Conservation (phyloP, 2,797 vertebrate species). For the Thaleichthys pacificus region DNA sequence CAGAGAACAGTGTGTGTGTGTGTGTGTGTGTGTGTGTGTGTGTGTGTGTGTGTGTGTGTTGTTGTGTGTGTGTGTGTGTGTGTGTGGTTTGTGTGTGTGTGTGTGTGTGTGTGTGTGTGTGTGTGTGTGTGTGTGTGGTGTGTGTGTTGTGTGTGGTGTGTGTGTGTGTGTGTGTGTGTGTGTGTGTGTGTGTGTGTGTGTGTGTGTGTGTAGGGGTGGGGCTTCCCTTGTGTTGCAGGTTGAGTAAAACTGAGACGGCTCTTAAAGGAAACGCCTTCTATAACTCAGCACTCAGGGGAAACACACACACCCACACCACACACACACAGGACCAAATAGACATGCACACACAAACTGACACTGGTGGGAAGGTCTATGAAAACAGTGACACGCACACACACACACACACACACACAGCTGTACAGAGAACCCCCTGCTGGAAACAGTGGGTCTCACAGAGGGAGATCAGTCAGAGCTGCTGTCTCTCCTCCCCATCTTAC, state of each 20-base stretch:
- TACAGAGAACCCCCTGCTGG: constrained; percentile 15
- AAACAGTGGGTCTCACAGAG: not conserved
- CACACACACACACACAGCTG: constrained; percentile 19
- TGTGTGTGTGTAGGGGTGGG: too few relatives aligned
- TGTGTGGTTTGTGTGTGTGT: too few relatives aligned
- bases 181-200: too few relatives aligned
- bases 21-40: not conserved
- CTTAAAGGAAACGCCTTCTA: not conserved
- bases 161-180: too few relatives aligned
- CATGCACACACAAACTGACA: not conserved
- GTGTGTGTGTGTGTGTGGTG: too few relatives aligned
- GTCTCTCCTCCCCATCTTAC: not conserved
- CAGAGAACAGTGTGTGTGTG: not conserved
- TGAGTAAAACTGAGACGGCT: not conserved
- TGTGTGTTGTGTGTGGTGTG: too few relatives aligned
- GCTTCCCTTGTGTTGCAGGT: not conserved
- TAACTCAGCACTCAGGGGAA: not conserved
- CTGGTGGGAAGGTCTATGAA: too few relatives aligned
- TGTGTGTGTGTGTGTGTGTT: not conserved
- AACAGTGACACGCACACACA: not conserved
- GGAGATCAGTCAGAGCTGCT: not conserved
- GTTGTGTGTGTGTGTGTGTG: not conserved
- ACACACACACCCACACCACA: too few relatives aligned
- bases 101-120: too few relatives aligned
- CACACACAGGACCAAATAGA: not conserved